Conservation (phyloP, 2,888 invertebrate species). For the Metalampra italica region DNA sequence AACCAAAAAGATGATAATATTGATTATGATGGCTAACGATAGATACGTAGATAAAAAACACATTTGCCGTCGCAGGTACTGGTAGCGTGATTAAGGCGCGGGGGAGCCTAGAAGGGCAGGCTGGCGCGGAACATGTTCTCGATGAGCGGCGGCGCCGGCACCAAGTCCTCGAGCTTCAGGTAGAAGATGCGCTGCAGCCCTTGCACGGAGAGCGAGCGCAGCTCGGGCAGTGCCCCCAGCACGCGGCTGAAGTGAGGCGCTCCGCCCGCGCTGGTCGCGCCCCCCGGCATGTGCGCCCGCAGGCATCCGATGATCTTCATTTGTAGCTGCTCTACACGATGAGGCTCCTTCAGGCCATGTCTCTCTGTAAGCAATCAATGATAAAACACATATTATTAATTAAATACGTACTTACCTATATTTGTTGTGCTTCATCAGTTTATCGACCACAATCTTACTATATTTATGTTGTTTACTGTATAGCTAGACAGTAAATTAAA, state of each 20-base stretch:
- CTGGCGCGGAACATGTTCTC: constrained; percentile 97
- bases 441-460: too few relatives aligned
- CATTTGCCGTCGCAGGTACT: constrained; percentile 2
- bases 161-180: constrained; percentile 93
- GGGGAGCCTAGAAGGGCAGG: constrained; percentile 88
- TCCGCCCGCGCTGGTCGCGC: constrained; percentile 88
- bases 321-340: constrained; percentile 95
- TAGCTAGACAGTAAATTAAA: too few relatives aligned
- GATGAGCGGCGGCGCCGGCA: constrained; percentile 94
- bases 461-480: too few relatives aligned
- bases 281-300: constrained; percentile 96
- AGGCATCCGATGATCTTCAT: constrained; percentile 97
- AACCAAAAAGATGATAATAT: too few relatives aligned
- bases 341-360: constrained; percentile 94
- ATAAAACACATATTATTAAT: background rate
- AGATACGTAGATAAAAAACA: too few relatives aligned
- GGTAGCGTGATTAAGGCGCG: constrained; percentile 2
- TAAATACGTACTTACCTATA: too few relatives aligned
- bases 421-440: too few relatives aligned
- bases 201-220: constrained; percentile 94
- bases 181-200: constrained; percentile 97
- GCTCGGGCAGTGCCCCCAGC: constrained; percentile 93
- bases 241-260: constrained; percentile 96
- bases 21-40: too few relatives aligned
- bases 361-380: constrained; percentile 84